Conservation (phyloP, 2,888 invertebrate species). For the Eilema caniola region DNA sequence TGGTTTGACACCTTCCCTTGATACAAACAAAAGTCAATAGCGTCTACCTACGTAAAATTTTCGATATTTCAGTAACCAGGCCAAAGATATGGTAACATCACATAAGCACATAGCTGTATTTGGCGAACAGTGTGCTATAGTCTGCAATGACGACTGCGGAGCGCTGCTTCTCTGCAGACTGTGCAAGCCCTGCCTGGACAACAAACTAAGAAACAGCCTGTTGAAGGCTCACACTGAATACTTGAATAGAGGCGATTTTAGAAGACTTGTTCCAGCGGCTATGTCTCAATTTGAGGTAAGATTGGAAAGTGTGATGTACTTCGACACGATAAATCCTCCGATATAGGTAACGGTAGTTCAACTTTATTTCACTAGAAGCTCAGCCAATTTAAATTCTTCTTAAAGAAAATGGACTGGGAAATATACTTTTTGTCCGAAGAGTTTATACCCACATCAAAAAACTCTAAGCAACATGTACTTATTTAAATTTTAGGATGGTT, state of each 20-base stretch:
- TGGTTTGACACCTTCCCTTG: no score
- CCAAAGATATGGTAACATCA: constrained; percentile 89
- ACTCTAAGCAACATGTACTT: no score
- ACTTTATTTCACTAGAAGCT: no score
- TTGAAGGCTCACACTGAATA: constrained; percentile 93
- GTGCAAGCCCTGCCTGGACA: constrained; percentile 92
- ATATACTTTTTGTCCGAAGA: no score
- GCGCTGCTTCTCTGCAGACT: constrained; percentile 88
- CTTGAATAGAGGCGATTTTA: constrained; percentile 92
- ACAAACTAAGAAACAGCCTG: constrained; percentile 86
- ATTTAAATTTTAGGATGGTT: no score
- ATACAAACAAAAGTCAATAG: no score
- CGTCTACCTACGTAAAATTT: neutral
- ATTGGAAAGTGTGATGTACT: neutral
- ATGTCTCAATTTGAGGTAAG: constrained; percentile 75
- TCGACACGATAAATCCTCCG: no score
- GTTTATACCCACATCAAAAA: no score
- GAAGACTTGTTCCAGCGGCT: constrained; percentile 92
- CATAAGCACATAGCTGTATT: constrained; percentile 93
- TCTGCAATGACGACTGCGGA: constrained; percentile 87
- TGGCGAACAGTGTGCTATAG: constrained; percentile 88
- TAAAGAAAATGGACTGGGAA: no score
- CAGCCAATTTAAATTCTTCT: no score
- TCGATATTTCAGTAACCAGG: constrained; percentile 69
- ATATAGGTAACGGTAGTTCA: no score